Evolutionary conservation across 1,140 invertebrate species (phyloP).

Genomic region (Drosophila grimshawi): DNA sequence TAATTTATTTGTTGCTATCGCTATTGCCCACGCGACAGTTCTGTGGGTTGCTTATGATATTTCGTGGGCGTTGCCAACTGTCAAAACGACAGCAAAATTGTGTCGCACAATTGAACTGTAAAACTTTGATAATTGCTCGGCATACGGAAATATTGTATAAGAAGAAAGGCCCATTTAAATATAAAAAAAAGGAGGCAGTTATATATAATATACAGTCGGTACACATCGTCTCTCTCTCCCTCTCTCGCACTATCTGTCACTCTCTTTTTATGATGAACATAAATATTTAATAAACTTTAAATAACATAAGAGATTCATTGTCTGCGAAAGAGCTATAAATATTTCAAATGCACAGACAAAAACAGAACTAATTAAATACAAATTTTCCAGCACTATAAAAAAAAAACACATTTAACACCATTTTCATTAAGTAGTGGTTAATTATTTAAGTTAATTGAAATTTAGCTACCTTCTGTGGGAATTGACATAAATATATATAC

Average conservation of each 20-base stretch:
- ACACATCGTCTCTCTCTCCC: background rate
- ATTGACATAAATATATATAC: constrained; percentile 68
- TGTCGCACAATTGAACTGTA: constrained; percentile 46
- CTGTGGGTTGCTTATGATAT: constrained; percentile 27
- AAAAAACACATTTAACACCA: too few relatives aligned
- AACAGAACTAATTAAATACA: too few relatives aligned
- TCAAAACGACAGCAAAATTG: constrained; percentile 25
- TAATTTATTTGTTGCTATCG: constrained; percentile 51
- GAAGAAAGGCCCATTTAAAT: background rate
- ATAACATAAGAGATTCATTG: too few relatives aligned
- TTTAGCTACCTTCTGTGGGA: too few relatives aligned
- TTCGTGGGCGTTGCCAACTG: constrained; percentile 26
- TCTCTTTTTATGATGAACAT: constrained; percentile 23
- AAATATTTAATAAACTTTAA: too few relatives aligned
- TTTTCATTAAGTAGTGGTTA: too few relatives aligned
- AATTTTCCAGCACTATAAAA: too few relatives aligned
- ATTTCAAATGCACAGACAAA: too few relatives aligned
- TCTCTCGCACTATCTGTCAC: background rate
- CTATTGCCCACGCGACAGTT: constrained; percentile 9
- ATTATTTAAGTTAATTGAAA: too few relatives aligned
- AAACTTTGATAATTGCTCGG: constrained; percentile 56
- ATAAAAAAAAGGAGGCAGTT: background rate
- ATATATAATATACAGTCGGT: background rate
- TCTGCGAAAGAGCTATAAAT: too few relatives aligned
- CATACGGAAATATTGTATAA: constrained; percentile 5